phyloP scores from a whole-genome alignment of 2,113 vertebrate species.

The Zonotrichia leucophrys region DNA sequence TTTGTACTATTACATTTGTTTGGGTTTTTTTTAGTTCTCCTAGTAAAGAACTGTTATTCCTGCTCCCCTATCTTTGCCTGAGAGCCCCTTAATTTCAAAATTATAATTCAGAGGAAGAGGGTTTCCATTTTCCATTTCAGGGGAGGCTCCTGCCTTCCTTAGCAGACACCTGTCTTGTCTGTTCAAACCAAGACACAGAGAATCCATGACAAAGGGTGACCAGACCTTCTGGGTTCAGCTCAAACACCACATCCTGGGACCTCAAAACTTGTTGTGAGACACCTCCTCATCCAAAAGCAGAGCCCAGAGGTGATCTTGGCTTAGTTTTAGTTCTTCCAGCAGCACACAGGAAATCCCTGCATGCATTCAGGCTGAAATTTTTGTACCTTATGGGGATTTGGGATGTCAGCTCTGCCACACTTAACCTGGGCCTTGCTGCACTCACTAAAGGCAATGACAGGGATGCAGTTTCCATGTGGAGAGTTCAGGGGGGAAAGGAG shows the following conservation, averaged over 20 bases:
- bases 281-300: not conserved
- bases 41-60: no score
- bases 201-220: fast-evolving
- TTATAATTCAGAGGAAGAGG: no score
- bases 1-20: no score
- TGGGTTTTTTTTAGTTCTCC: no score
- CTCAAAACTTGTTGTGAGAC: not conserved
- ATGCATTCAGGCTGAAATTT: fast-evolving
- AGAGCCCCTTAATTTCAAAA: no score
- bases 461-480: not conserved
- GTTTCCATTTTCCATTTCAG: no score
- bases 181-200: no score
- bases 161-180: no score
- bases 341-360: not conserved
- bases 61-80: no score
- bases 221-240: not conserved
- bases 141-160: no score
- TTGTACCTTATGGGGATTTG: fast-evolving
- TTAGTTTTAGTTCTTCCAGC: not conserved
- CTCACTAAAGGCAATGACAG: not conserved
- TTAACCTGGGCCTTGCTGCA: fast-evolving
- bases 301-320: not conserved
- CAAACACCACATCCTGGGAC: not conserved
- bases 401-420: not conserved
- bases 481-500: not conserved